Percentiles rank a stretch among this genome's conserved stretches.
These are phyloP conservation scores for Aricia artaxerxes DNA, from an alignment of 2,888 invertebrate species.

Conservation along the genomic window DNA sequence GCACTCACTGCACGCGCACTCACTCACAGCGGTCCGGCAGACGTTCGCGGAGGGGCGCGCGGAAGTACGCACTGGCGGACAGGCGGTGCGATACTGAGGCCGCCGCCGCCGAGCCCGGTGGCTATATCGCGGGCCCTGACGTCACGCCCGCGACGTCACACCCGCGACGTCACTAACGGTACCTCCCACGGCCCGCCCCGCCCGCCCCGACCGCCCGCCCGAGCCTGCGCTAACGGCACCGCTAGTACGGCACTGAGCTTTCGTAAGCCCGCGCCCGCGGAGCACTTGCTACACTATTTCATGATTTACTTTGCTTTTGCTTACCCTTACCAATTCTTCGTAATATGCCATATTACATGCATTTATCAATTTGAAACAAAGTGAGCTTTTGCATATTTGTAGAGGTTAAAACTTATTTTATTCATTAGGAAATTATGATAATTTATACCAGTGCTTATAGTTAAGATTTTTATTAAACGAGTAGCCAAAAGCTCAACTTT, in stretches of 20 bases:
- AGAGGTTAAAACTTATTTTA: no score
- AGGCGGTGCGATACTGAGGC: slow-evolving; percentile 80
- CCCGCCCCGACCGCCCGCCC: slow-evolving; percentile 73
- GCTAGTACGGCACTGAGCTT: slow-evolving; percentile 74
- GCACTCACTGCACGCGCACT: slow-evolving; percentile 79
- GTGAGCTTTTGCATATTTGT: no score
- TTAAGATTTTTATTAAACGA: no score
- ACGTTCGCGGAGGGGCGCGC: slow-evolving; percentile 64
- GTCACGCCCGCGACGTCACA: slow-evolving; percentile 74
- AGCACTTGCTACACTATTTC: slow-evolving; percentile 43
- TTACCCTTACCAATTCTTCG: background rate
- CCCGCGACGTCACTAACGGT: slow-evolving; percentile 77
- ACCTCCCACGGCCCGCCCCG: slow-evolving; percentile 78
- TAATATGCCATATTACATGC: no score
- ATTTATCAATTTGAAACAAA: no score
- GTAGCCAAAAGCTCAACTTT: no score
- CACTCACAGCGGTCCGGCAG: slow-evolving; percentile 67
- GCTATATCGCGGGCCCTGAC: slow-evolving; percentile 79
- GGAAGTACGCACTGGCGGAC: slow-evolving; percentile 68
- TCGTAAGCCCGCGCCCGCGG: slow-evolving; percentile 60
- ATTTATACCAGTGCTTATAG: no score
- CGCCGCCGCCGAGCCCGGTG: slow-evolving; percentile 77
- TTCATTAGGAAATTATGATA: no score
- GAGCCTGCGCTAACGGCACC: slow-evolving; percentile 79
- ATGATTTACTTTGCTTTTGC: slow-evolving; percentile 27